Percentiles rank a stretch among this genome's conserved stretches.
Evolutionary conservation across 1,140 invertebrate species (phyloP).

Genomic region (Eurosta solidaginis): DNA sequence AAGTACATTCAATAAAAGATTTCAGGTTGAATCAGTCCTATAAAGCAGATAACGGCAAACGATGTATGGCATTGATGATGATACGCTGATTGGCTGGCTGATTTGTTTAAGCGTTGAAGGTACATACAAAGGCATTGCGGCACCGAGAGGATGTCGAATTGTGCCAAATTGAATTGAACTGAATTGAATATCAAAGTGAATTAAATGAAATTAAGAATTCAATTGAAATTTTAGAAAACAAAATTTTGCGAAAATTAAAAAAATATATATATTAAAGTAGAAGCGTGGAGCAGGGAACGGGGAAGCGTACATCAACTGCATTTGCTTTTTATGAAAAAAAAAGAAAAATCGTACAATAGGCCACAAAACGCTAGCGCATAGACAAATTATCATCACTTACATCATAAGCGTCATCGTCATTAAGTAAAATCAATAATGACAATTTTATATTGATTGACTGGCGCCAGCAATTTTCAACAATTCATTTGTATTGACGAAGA

Average conservation of each 20-base stretch:
- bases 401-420: neutral
- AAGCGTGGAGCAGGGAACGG: no score
- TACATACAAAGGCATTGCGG: neutral
- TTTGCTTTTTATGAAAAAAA: no score
- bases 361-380: neutral
- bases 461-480: conserved; percentile 29
- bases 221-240: conserved; percentile 17
- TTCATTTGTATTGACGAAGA: neutral
- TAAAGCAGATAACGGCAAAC: neutral
- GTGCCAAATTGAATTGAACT: conserved; percentile 24
- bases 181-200: neutral
- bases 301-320: no score
- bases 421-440: conserved; percentile 12
- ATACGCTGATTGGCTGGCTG: neutral
- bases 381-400: neutral
- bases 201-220: conserved; percentile 5
- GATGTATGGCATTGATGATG: neutral
- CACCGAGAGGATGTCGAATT: neutral
- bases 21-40: neutral
- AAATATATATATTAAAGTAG: neutral
- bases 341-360: no score
- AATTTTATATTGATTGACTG: conserved; percentile 34
- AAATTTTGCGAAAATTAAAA: neutral
- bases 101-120: neutral
- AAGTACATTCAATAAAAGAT: neutral